Percentiles rank a stretch among this genome's conserved stretches.
Conservation (phyloP, 2,797 vertebrate genomes). For the Melanotaenia maccullochi region DNA sequence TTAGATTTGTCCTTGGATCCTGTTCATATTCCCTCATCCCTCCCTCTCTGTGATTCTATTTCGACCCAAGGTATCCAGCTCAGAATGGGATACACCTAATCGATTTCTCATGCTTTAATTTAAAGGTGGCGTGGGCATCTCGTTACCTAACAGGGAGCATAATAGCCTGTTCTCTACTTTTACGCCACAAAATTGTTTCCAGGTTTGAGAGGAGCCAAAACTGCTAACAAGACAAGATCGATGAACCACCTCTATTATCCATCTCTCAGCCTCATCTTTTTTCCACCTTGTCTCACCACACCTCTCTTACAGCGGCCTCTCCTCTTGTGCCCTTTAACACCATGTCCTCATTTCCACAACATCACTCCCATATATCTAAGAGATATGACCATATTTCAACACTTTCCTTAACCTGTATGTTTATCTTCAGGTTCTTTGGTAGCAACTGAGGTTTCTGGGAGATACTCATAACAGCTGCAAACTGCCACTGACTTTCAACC, state of each 20-base stretch:
- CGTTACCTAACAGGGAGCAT: constrained; percentile 64
- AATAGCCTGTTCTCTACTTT: constrained; percentile 59
- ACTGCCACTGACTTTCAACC: constrained; percentile 22
- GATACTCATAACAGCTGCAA: constrained; percentile 40
- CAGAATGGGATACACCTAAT: constrained; percentile 73
- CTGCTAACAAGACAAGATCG: constrained; percentile 67
- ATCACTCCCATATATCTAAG: constrained; percentile 22
- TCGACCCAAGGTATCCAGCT: constrained; percentile 70
- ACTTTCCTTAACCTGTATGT: constrained; percentile 39
- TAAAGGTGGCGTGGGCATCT: constrained; percentile 71
- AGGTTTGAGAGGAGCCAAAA: constrained; percentile 42
- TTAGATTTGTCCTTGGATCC: constrained; percentile 87
- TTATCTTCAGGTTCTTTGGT: constrained; percentile 50
- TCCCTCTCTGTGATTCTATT: constrained; percentile 68
- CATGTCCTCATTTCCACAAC: constrained; percentile 38
- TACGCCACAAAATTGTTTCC: constrained; percentile 45
- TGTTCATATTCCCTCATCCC: constrained; percentile 66
- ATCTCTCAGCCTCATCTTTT: constrained; percentile 48
- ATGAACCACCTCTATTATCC: constrained; percentile 66
- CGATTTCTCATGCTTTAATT: constrained; percentile 77
- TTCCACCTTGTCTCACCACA: constrained; percentile 39
- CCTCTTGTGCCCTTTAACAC: constrained; percentile 27
- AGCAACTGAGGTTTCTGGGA: constrained; percentile 33
- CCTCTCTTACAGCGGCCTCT: constrained; percentile 42
- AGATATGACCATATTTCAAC: constrained; percentile 36